Evolutionary conservation across 2,888 invertebrate species (phyloP).

Genomic region (Teinopalpus imperialis): DNA sequence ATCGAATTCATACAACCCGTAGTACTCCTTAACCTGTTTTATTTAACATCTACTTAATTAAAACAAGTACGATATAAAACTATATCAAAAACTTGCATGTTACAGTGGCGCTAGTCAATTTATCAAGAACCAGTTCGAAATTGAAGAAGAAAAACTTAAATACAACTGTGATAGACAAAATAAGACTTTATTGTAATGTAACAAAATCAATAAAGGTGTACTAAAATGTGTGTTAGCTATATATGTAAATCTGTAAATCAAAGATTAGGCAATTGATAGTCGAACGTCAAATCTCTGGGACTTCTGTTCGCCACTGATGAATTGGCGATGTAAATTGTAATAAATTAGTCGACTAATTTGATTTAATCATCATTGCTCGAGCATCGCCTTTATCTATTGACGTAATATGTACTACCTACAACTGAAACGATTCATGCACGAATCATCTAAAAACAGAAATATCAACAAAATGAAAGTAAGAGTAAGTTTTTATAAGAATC

Average conservation of each 20-base stretch:
- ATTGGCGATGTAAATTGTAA: conserved; percentile 22
- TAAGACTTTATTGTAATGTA: background rate
- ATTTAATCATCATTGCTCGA: conserved; percentile 6
- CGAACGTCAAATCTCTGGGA: conserved; percentile 19
- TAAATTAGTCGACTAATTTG: conserved; percentile 19
- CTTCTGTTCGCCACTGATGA: conserved; percentile 31
- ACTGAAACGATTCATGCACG: no score
- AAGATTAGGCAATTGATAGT: conserved; percentile 28
- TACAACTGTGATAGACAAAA: background rate
- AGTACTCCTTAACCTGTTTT: conserved; percentile 6
- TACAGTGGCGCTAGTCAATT: conserved; percentile 29
- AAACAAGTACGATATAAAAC: conserved; percentile 24
- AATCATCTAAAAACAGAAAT: no score
- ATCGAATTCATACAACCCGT: background rate
- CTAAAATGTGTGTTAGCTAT: background rate
- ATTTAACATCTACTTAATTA: conserved; percentile 15
- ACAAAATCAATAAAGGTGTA: conserved; percentile 8
- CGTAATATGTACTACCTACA: no score
- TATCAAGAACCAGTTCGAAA: conserved; percentile 31
- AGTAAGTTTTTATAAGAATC: no score
- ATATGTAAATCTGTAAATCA: conserved; percentile 22
- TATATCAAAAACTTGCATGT: conserved; percentile 23
- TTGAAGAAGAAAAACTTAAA: conserved; percentile 10
- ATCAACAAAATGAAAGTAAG: no score
- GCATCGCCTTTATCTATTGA: conserved; percentile 4